Evolutionary conservation across 2,797 vertebrate genomes (phyloP).

Genomic region (Gambusia yucatana): DNA sequence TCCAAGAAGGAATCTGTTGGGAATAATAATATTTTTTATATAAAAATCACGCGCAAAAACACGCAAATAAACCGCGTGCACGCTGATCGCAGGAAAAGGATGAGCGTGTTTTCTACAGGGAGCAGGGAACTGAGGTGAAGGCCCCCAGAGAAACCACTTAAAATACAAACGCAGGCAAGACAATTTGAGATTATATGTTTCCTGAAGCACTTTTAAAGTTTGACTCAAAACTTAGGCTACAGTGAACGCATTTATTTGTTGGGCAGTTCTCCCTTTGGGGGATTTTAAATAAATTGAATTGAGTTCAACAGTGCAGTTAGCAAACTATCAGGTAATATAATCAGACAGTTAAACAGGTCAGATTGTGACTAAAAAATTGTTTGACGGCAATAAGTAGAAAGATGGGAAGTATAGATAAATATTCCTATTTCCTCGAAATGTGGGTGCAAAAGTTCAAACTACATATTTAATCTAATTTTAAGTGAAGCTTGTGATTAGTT

Average conservation of each 20-base stretch:
- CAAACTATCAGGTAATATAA: neutral
- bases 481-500: conserved; percentile 33
- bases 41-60: neutral
- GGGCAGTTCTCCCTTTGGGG: neutral
- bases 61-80: neutral
- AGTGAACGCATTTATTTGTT: neutral
- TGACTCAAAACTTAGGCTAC: neutral
- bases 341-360: neutral
- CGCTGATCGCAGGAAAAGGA: conserved; percentile 42
- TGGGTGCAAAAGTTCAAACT: conserved; percentile 35
- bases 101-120: conserved; percentile 57
- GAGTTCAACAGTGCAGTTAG: neutral
- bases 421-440: conserved; percentile 4
- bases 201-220: neutral
- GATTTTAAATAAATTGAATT: neutral
- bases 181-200: conserved; percentile 7
- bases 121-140: conserved; percentile 66
- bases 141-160: conserved; percentile 26
- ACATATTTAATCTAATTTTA: conserved; percentile 31
- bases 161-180: conserved; percentile 7
- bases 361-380: too few relatives aligned
- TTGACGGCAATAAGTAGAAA: neutral
- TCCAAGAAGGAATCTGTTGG: neutral
- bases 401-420: neutral
- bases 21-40: neutral